A percentile compares a stretch with the other conserved stretches of the same genome.
phyloP scores from a whole-genome alignment of 2,888 invertebrate genomes.

The Alviniconcha strummeri region DNA sequence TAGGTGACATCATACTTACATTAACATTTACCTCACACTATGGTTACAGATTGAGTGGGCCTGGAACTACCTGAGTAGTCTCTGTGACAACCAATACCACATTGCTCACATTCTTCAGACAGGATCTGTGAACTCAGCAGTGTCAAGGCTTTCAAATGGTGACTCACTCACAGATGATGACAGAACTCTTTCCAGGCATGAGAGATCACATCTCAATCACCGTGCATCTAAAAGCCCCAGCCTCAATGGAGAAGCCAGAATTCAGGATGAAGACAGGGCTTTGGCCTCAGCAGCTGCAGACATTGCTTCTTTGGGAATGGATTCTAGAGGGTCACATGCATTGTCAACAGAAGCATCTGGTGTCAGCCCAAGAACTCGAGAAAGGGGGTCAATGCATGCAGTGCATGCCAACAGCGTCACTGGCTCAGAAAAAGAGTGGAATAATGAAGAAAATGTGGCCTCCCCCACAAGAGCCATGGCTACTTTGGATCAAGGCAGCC shows the following conservation, averaged over 20 bases:
- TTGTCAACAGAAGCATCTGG: background rate
- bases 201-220: background rate
- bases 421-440: no score
- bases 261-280: background rate
- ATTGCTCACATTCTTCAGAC: background rate
- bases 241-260: background rate
- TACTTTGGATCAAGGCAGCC: background rate
- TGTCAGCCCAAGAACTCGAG: background rate
- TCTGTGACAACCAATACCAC: constrained; percentile 42
- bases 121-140: background rate
- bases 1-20: no score
- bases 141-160: background rate
- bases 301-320: background rate
- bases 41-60: constrained; percentile 51
- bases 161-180: background rate
- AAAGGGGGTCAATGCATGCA: background rate
- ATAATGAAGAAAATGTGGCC: no score
- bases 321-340: background rate
- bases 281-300: background rate
- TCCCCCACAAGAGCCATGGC: no score
- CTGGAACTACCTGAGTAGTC: constrained; percentile 45
- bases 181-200: background rate
- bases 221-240: background rate
- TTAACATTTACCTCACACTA: no score
- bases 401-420: background rate